Evolutionary conservation across 30 jellyfish, hydroid and myxozoan species (phyloP), one percentile per base, ranked within the genome.

Genomic region (Rhopilema esculentum): DNA sequence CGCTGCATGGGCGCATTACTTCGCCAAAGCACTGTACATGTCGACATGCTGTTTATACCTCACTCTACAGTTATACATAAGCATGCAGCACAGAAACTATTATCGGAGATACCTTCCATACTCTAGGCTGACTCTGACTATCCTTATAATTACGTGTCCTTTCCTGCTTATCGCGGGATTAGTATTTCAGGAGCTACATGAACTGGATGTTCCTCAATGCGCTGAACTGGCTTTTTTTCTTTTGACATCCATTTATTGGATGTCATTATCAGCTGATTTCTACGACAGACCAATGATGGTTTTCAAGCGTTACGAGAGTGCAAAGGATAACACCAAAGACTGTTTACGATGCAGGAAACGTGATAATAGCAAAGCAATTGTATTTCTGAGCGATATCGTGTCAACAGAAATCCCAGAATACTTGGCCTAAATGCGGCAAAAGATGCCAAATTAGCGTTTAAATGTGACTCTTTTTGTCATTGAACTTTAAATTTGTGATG

Each of bases 211-310:
- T n/a, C 80, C 87, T 1, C 86, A 71, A 84, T 57, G 50, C 2
- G 72, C 92, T 22, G 92, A 70, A 81, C 65, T 71, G 66, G 79
- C 74, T 0, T 69, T 72, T 25, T 26, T 72, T 28, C 49, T 57
- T 0, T 27, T 84, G 1, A 70, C n/a, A 16, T 24, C 53, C 8
- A 71, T 71, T 4, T 84, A 69, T 49, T 84, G 92, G 92, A 71
- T 84, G 72, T 22, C 92, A 8, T 50, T 70, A 16, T 72, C 87
- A 17, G 75, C 32, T 16, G 92, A 84, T 65, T 84, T 84, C 27
- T 25, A 64, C 30, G 50, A 66, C 6, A 71, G 61, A 61, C 50
- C 23, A 27, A 53, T 84, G 1, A 79, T 30, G 20, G 15, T 78
- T 25, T 7, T 26, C 29, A 26, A 64, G 22, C 29, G 21, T 40